These are phyloP conservation scores for Microtus pennsylvanicus DNA, from an alignment of 2,113 vertebrate genomes.

Conservation along the genomic window DNA sequence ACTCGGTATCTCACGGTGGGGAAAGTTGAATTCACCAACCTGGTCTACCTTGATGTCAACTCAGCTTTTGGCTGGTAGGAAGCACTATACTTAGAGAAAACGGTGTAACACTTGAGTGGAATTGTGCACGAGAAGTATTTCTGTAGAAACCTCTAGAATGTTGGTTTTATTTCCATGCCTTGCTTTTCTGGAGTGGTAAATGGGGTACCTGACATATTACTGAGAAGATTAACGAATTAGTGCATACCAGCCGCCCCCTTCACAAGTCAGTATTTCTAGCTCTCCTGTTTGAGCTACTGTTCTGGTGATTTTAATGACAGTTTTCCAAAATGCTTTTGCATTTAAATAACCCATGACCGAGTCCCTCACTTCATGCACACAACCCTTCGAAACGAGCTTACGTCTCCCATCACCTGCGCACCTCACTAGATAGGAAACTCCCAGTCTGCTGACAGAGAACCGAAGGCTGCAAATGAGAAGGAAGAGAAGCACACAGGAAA, in stretches of 20 bases:
- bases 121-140: background rate
- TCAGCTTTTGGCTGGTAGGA: background rate
- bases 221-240: background rate
- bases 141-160: background rate
- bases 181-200: background rate
- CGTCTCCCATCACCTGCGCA: background rate
- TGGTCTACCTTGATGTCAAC: background rate
- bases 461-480: background rate
- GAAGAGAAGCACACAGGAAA: background rate
- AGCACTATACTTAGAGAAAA: background rate
- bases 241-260: background rate
- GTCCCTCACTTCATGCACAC: background rate
- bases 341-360: background rate
- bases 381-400: background rate
- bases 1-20: background rate
- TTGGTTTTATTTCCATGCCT: background rate
- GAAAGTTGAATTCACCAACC: background rate
- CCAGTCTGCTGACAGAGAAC: background rate
- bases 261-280: background rate
- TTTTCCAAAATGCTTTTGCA: conserved; percentile 43
- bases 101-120: background rate
- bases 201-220: background rate
- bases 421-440: conserved; percentile 39
- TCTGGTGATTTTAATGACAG: background rate
- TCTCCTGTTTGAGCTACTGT: conserved; percentile 7